phyloP scores from a whole-genome alignment of 1,140 invertebrate species.

The Drosophila virilis region DNA sequence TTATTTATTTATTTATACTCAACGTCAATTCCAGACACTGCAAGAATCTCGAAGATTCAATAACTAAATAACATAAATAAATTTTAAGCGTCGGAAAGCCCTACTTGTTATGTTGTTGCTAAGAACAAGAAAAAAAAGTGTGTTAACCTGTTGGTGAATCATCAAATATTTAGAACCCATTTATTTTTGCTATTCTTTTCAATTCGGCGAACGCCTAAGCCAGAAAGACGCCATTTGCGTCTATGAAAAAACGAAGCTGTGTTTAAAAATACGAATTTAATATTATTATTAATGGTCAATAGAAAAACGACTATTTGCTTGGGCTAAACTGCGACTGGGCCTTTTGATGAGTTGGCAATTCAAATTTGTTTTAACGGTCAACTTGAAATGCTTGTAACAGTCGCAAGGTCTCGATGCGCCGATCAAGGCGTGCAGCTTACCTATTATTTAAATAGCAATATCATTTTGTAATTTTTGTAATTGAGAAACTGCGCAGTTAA shows the following conservation, averaged over 20 bases:
- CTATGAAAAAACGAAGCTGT: constrained; percentile 14
- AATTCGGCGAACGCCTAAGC: constrained; percentile 32
- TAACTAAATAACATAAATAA: constrained; percentile 30
- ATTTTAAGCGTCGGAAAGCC: neutral
- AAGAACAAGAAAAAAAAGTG: constrained; percentile 17
- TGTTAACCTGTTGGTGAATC: constrained; percentile 70
- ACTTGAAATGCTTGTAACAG: constrained; percentile 5
- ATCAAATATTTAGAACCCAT: constrained; percentile 42
- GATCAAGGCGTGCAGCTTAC: constrained; percentile 53
- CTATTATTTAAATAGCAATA: constrained; percentile 70
- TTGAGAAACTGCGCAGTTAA: constrained; percentile 66
- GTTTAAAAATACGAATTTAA: constrained; percentile 12
- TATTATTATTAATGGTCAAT: constrained; percentile 14
- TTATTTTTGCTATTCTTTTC: constrained; percentile 19
- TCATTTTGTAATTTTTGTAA: constrained; percentile 58
- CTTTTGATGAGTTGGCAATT: constrained; percentile 19
- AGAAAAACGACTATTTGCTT: constrained; percentile 2
- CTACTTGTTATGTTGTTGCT: constrained; percentile 48
- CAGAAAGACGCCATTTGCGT: constrained; percentile 29
- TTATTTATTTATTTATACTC: neutral
- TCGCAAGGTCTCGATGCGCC: constrained; percentile 5
- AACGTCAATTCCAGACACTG: constrained; percentile 35
- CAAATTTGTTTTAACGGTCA: constrained; percentile 29
- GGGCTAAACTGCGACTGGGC: neutral
- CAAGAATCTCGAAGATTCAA: constrained; percentile 4